Evolutionary conservation across 2,113 vertebrate species (phyloP), one percentile per base, ranked within the genome.

Genomic region (Bolborhynchus lineola): DNA sequence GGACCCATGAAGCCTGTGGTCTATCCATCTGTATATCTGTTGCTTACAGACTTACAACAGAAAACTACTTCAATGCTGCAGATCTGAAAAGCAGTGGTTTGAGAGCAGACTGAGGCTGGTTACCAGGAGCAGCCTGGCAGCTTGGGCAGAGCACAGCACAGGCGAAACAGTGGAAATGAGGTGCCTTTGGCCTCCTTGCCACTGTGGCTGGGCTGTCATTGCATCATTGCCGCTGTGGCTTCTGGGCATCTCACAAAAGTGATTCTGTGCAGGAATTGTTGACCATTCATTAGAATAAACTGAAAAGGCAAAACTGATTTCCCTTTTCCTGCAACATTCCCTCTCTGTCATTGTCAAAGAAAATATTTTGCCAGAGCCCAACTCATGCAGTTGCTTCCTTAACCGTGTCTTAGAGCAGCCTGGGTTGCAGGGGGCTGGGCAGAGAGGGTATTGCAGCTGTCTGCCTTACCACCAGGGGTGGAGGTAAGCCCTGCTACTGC

Each of bases 141-240:
- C 68, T 80, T 1, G 1, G 18, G 42, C 67, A 90, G 81, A 57
- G 82, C 46, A 60, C 50, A 26, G 80, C 39, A 20, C n/a, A 59
- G 42, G 44, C 71, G 82, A 69, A 75, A 59, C 52, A 7, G 31
- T 35, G 39, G 46, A 49, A 86, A 75, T 21, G 2, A 74, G 53
- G 70, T 88, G 88, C 84, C 84, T n/a, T 11, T 2, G 2, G 67
- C 52, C 52, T 75, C 35, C 74, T 46, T 8, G 41, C 31, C 2
- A 6, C n/a, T 26, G n/a, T 1, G 1, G 28, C 59, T 20, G 23
- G 13, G n/a, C n/a, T 47, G 65, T 64, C 26, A 31, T 39, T 13
- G 7, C 1, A 0, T 14, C 67, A 74, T 65, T 14, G 24, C 57
- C 71, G 47, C 70, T 52, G 26, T 1, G 1, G 26, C 52, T n/a